Evolutionary conservation across 1,140 invertebrate species (phyloP).

Genomic region (Eumaeus atala): DNA sequence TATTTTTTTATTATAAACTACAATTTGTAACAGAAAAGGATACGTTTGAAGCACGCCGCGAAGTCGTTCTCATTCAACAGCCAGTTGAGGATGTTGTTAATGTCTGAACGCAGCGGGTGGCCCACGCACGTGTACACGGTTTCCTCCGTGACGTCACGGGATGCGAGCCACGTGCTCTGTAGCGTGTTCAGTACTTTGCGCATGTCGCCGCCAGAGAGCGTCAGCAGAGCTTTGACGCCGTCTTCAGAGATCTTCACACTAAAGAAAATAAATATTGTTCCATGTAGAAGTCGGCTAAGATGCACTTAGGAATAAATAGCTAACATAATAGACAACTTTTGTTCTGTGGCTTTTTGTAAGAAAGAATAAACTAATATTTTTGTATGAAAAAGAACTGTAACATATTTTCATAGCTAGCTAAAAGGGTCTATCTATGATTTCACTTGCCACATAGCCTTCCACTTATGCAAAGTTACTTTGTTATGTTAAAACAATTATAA

Average conservation of each 20-base stretch:
- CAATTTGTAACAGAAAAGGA: constrained; percentile 63
- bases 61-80: constrained; percentile 91
- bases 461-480: too few species aligned
- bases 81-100: constrained; percentile 92
- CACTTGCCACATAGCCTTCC: too few species aligned
- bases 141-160: constrained; percentile 89
- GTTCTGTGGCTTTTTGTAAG: too few species aligned
- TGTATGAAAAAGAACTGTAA: too few species aligned
- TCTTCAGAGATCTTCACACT: constrained; percentile 91
- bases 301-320: too few species aligned
- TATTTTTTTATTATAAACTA: too few species aligned
- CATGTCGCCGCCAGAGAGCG: constrained; percentile 98
- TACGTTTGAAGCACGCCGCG: constrained; percentile 87
- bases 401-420: too few species aligned
- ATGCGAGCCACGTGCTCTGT: constrained; percentile 93
- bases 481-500: too few species aligned
- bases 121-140: constrained; percentile 98
- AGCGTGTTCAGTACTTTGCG: constrained; percentile 96
- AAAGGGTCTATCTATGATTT: too few species aligned
- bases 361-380: too few species aligned
- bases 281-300: too few species aligned
- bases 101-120: constrained; percentile 93
- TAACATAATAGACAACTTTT: too few species aligned
- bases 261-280: constrained; percentile 15
- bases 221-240: constrained; percentile 93